Evolutionary conservation across 2,113 vertebrate genomes (phyloP).

Genomic region (Gnathonemus echidnorhynchus): DNA sequence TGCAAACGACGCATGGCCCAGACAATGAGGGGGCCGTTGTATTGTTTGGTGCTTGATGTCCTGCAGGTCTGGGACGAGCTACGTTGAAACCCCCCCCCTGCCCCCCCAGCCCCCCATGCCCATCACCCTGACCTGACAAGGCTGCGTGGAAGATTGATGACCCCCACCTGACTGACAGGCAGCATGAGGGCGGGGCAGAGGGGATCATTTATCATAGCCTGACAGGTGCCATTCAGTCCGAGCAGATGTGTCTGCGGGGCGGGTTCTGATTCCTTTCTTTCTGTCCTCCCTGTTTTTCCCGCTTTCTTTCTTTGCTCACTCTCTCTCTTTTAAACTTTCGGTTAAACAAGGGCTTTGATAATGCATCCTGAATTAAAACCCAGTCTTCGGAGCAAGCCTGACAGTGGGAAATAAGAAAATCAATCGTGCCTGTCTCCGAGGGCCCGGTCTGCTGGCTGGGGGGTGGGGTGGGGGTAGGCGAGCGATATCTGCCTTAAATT

Average conservation of each 20-base stretch:
- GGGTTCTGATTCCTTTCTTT: conserved; percentile 49
- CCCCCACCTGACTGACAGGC: conserved; percentile 96
- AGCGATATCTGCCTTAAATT: conserved; percentile 73
- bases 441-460: conserved; percentile 61
- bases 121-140: conserved; percentile 80
- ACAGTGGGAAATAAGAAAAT: conserved; percentile 91
- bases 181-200: conserved; percentile 81
- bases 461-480: conserved; percentile 40
- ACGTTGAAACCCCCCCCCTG: conserved; percentile 18
- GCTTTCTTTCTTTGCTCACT: background rate
- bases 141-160: conserved; percentile 97
- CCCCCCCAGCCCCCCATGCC: conserved; percentile 23
- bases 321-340: conserved; percentile 50
- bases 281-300: background rate
- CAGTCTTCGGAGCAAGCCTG: conserved; percentile 79
- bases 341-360: conserved; percentile 90
- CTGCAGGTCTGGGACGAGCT: background rate
- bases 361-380: conserved; percentile 89
- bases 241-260: conserved; percentile 4
- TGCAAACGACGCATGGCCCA: conserved; percentile 66
- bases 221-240: conserved; percentile 97
- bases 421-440: conserved; percentile 75
- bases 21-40: conserved; percentile 58
- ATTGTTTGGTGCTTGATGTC: conserved; percentile 55
- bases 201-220: conserved; percentile 97